Conservation (phyloP, 2,888 invertebrate genomes). For the Drosophila percnosoma region DNA sequence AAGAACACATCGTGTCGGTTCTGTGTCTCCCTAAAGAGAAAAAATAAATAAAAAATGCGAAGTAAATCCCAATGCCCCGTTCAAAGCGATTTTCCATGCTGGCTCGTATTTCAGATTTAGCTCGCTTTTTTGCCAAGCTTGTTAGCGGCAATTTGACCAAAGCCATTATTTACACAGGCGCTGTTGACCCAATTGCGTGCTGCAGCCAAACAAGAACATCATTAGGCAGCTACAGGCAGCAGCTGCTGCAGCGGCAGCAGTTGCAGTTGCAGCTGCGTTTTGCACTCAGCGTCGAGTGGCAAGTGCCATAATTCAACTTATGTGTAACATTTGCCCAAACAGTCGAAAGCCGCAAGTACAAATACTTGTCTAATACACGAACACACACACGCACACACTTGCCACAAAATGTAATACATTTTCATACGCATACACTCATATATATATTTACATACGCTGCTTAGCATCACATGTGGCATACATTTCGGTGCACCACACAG, state of each 20-base stretch:
- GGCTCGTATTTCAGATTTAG: constrained; percentile 19
- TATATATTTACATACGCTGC: constrained; percentile 26
- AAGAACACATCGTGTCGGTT: background rate
- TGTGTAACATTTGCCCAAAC: constrained; percentile 40
- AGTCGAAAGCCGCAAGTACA: constrained; percentile 67
- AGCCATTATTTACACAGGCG: constrained; percentile 62
- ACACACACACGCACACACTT: constrained; percentile 23
- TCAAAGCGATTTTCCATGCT: constrained; percentile 23
- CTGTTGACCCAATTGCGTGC: constrained; percentile 63
- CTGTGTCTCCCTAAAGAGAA: background rate
- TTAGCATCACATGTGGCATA: constrained; percentile 61
- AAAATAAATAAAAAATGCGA: background rate
- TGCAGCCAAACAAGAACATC: constrained; percentile 49
- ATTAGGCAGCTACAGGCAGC: constrained; percentile 42
- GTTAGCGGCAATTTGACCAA: constrained; percentile 37
- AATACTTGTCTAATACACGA: constrained; percentile 56
- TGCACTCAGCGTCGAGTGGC: constrained; percentile 37
- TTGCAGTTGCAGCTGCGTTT: constrained; percentile 23
- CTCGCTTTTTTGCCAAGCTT: constrained; percentile 20
- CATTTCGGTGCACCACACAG: constrained; percentile 68
- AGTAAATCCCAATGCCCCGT: constrained; percentile 14
- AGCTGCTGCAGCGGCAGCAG: background rate
- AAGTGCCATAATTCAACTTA: constrained; percentile 68
- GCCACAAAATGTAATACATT: constrained; percentile 65
- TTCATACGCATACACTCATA: constrained; percentile 23